Conservation (phyloP, 1,140 invertebrate genomes). For the Pachypeltis micranthus region DNA sequence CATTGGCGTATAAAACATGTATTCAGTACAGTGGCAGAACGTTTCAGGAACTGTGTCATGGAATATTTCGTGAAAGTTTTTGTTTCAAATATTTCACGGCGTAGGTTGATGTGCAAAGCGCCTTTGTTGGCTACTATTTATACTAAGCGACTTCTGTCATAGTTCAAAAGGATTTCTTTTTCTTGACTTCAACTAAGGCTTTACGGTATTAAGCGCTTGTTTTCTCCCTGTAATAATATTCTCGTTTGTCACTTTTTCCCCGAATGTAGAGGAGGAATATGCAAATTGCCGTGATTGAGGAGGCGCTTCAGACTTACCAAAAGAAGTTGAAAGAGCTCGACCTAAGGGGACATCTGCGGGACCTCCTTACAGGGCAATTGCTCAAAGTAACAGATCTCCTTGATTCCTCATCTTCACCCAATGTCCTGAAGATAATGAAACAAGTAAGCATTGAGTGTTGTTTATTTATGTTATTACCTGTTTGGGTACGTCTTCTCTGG, state of each 20-base stretch:
- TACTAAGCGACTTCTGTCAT: too few relatives aligned
- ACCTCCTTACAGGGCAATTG: conserved; percentile 24
- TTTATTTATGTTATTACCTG: too few relatives aligned
- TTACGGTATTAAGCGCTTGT: conserved; percentile 3
- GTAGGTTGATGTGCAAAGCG: too few relatives aligned
- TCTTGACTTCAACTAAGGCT: neutral
- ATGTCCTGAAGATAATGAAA: conserved; percentile 22
- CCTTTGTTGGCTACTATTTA: too few relatives aligned
- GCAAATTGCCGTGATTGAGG: conserved; percentile 25
- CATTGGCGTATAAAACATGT: too few relatives aligned
- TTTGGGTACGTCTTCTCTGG: too few relatives aligned
- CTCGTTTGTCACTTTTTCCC: too few relatives aligned
- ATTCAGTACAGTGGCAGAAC: too few relatives aligned
- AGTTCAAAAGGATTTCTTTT: neutral
- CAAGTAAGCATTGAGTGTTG: conserved; percentile 26
- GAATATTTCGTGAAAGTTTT: too few relatives aligned
- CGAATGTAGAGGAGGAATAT: conserved; percentile 24
- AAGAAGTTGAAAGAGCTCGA: conserved; percentile 25
- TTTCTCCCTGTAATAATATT: neutral
- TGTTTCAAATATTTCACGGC: too few relatives aligned
- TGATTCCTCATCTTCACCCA: conserved; percentile 22
- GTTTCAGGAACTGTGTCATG: too few relatives aligned
- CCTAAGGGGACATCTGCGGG: conserved; percentile 25
- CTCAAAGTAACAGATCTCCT: conserved; percentile 26
- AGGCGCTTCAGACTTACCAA: conserved; percentile 26